Evolutionary conservation across 2,797 vertebrate genomes (phyloP).

Genomic region (Sebastes taczanowskii): DNA sequence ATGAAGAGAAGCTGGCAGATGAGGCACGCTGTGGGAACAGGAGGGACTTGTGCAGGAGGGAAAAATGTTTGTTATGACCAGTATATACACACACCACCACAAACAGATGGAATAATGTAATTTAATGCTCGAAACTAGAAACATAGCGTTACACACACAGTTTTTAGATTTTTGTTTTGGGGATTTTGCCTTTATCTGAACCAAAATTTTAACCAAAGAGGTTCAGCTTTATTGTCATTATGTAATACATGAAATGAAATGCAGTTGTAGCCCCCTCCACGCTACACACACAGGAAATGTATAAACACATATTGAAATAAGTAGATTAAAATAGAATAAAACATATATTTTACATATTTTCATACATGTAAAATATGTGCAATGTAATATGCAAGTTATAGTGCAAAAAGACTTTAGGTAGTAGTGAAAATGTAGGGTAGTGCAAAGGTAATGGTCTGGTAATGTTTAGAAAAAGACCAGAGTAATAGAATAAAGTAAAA

Average conservation of each 20-base stretch:
- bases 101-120: background rate
- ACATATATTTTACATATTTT: background rate
- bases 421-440: background rate
- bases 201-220: background rate
- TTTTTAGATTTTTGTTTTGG: too few species aligned
- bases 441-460: background rate
- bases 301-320: background rate
- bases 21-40: background rate
- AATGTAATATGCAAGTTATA: background rate
- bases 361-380: background rate
- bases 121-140: background rate
- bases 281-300: background rate
- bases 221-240: background rate
- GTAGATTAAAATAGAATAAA: background rate
- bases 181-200: background rate
- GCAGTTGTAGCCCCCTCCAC: background rate
- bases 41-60: background rate
- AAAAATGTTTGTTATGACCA: background rate
- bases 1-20: background rate
- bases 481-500: background rate
- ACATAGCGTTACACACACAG: background rate
- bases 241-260: background rate
- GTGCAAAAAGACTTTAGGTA: background rate
- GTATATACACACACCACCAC: background rate
- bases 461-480: background rate